Evolutionary conservation across 2,797 vertebrate genomes (phyloP), one percentile per base, ranked within the genome.

Genomic region (Sebastes alutus): DNA sequence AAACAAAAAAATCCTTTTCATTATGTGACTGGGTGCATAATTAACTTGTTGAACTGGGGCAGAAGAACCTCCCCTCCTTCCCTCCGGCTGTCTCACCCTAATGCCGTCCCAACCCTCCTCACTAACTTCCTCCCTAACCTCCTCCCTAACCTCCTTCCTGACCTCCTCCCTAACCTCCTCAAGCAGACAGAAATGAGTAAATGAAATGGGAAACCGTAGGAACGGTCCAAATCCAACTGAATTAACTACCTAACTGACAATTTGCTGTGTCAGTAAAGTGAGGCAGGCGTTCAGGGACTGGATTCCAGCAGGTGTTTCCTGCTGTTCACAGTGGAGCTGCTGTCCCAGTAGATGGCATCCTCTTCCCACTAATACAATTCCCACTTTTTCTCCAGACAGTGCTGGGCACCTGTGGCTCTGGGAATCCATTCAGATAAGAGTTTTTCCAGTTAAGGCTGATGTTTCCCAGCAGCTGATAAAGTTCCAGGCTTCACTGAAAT

Each of bases 281-380:
- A 61, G 6, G 6, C 8, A 38, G 10, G 23, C 1, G 0, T 46
- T 73, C 42, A 20, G 9, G 10, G 8, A 64, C 61, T 11, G 9
- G n/a, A 76, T 77, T 75, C 63, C 69, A 54, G 49, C 25, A 4
- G 66, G 23, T 59, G 18, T 70, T 52, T 76, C 49, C 64, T 18
- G 27, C 33, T 22, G 11, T 60, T 59, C n/a, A 33, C 65, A 55
- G 63, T 76, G 33, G 30, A 72, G 20, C 60, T 52, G 20, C 32
- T 72, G 61, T 89, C 73, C 94, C 95, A 94, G 95, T 78, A 96
- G 95, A 84, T 93, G 95, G 94, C 94, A 92, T 84, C 81, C 86
- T 93, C 70, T 72, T 93, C 78, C 90, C 82, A 84, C 30, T 10
- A 64, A 80, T 62, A 32, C 2, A 66, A 88, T 91, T 92, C 90